These are phyloP conservation scores for Hemicentrotus pulcherrimus DNA, from an alignment of 35 echinoderm and acorn worm species.

Conservation along the genomic window DNA sequence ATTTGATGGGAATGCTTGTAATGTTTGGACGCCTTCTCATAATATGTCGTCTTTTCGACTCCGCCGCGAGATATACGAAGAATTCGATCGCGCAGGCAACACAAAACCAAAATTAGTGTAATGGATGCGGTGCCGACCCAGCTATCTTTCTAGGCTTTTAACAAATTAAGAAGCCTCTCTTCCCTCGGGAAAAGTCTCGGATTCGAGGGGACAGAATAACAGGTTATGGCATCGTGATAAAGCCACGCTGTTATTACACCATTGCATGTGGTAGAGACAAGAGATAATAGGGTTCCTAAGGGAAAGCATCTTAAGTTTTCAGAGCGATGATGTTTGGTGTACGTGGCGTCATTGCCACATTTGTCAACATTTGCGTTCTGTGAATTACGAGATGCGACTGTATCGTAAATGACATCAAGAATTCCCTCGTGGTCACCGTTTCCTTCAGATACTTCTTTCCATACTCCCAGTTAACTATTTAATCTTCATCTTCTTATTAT, in stretches of 20 bases:
- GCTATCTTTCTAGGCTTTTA: background rate
- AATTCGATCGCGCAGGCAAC: background rate
- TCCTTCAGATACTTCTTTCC: background rate
- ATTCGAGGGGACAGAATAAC: background rate
- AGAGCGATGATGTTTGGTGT: background rate
- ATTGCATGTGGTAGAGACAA: background rate
- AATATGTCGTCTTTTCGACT: background rate
- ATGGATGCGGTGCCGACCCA: background rate
- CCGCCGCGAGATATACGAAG: background rate
- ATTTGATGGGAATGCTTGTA: background rate
- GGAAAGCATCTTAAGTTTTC: background rate
- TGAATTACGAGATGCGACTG: background rate
- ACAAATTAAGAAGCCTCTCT: background rate
- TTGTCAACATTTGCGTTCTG: background rate
- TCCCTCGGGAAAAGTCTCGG: background rate
- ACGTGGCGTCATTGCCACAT: background rate
- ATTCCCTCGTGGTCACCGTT: background rate
- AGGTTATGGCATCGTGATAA: background rate
- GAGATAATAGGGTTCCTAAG: background rate
- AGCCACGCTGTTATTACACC: background rate
- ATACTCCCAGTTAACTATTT: background rate
- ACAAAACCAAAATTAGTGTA: constrained; percentile 12
- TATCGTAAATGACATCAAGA: background rate
- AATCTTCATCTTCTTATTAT: background rate
- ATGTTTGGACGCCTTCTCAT: background rate